Evolutionary conservation across 2,797 vertebrate species (phyloP).

Genomic region (Sylvia borin): DNA sequence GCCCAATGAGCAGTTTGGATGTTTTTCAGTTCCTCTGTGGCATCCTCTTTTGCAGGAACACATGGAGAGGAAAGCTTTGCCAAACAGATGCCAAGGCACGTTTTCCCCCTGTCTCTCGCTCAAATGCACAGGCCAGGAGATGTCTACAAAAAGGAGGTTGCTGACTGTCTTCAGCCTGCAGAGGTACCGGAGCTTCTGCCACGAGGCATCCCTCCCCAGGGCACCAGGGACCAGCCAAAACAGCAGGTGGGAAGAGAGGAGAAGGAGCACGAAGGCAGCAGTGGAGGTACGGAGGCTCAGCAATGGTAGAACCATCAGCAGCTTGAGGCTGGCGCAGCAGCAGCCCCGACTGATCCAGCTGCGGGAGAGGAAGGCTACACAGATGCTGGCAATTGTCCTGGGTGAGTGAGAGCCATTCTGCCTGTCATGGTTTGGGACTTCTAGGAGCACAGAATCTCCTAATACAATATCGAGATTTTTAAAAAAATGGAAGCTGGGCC

Average conservation of each 20-base stretch:
- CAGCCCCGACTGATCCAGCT: slow-evolving; percentile 85
- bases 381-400: slow-evolving; percentile 93
- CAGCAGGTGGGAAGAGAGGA: slow-evolving; percentile 56
- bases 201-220: slow-evolving; percentile 78
- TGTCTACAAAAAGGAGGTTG: slow-evolving; percentile 73
- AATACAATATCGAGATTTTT: neutral
- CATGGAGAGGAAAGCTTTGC: slow-evolving; percentile 45
- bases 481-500: neutral
- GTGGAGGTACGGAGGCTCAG: slow-evolving; percentile 86
- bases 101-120: slow-evolving; percentile 80
- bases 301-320: slow-evolving; percentile 83
- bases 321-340: slow-evolving; percentile 73
- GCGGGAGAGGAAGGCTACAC: slow-evolving; percentile 92
- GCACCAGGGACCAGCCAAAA: slow-evolving; percentile 60
- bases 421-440: neutral
- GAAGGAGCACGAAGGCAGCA: slow-evolving; percentile 64
- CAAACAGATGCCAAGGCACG: slow-evolving; percentile 60
- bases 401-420: slow-evolving; percentile 80
- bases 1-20: neutral
- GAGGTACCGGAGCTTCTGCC: slow-evolving; percentile 89
- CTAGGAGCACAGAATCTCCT: neutral
- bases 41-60: slow-evolving; percentile 64
- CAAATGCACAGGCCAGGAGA: slow-evolving; percentile 72
- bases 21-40: neutral
- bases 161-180: slow-evolving; percentile 80